Evolutionary conservation across 1,140 invertebrate genomes (phyloP).

Genomic region (Coptotermes formosanus): DNA sequence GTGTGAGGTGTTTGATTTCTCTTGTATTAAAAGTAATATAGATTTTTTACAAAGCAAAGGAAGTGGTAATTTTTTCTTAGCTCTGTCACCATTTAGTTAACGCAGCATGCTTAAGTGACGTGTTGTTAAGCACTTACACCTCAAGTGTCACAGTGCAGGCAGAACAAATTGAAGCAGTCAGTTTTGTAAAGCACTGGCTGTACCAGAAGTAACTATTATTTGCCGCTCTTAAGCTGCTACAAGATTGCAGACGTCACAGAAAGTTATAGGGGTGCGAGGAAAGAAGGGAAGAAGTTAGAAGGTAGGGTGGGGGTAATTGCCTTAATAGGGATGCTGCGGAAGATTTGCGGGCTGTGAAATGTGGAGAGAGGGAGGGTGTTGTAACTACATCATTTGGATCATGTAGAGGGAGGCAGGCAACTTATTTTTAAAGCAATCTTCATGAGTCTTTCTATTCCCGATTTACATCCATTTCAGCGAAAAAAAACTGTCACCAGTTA

Average conservation of each 20-base stretch:
- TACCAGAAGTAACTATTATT: slow-evolving; percentile 12
- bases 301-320: not conserved
- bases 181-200: not conserved
- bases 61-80: too few relatives aligned
- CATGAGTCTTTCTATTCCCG: not conserved
- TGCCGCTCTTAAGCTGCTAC: slow-evolving; percentile 13
- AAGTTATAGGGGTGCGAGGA: not conserved
- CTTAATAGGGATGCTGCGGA: slow-evolving; percentile 9
- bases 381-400: slow-evolving; percentile 12
- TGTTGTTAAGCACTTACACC: too few relatives aligned
- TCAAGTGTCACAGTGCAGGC: too few relatives aligned
- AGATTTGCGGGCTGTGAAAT: slow-evolving; percentile 17
- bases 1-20: too few relatives aligned
- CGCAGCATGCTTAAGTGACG: too few relatives aligned
- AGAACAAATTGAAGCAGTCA: not conserved
- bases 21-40: too few relatives aligned
- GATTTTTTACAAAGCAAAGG: too few relatives aligned
- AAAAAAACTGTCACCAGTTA: not conserved
- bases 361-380: not conserved
- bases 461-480: not conserved
- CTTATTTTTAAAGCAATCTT: not conserved
- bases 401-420: not conserved
- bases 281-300: slow-evolving; percentile 1
- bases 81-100: too few relatives aligned
- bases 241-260: slow-evolving; percentile 15